Conservation (phyloP, 2,113 vertebrate species). For the Butorides virescens region DNA sequence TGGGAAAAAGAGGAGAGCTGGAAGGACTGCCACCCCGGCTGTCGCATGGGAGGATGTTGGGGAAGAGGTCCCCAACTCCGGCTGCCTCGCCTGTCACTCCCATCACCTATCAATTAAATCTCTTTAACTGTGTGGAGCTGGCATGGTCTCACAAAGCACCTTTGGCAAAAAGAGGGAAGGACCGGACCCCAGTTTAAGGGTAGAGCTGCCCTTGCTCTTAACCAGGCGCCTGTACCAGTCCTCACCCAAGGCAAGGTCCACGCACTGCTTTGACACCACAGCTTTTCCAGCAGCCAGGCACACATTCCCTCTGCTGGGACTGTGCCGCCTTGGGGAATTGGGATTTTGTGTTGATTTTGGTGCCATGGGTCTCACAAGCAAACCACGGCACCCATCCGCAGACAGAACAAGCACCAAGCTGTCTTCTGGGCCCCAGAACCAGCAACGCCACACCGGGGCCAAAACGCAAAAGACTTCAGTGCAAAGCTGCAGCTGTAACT, state of each 20-base stretch:
- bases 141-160: accelerated
- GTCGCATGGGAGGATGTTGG: accelerated
- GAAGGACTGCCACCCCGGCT: accelerated
- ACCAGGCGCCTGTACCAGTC: background rate
- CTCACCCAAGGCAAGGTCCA: background rate
- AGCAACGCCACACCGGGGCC: accelerated
- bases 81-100: background rate
- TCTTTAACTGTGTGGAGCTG: background rate
- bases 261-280: accelerated
- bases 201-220: background rate
- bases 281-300: background rate
- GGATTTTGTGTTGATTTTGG: background rate
- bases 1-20: background rate
- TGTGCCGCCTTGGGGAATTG: accelerated
- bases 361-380: background rate
- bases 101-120: accelerated
- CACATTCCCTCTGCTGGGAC: accelerated
- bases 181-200: accelerated
- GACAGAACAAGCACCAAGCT: background rate
- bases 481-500: background rate
- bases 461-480: background rate
- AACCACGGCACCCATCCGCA: background rate
- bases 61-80: background rate
- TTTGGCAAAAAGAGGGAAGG: background rate
- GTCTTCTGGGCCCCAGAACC: background rate